Evolutionary conservation across 2,888 invertebrate species (phyloP).

Genomic region (Antheraea assamensis): DNA sequence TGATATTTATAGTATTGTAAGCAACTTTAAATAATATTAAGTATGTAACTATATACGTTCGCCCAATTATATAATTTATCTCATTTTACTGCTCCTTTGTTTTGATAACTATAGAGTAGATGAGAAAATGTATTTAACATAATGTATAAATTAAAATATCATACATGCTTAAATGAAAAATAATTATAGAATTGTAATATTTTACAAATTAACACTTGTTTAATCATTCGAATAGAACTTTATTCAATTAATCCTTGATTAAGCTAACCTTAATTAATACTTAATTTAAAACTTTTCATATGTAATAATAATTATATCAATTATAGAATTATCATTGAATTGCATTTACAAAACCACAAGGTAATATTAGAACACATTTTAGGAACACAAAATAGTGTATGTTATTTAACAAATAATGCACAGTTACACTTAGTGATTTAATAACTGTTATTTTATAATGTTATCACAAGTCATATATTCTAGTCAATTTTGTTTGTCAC

Average conservation of each 20-base stretch:
- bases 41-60: background rate
- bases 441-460: conserved; percentile 26
- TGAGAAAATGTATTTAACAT: background rate
- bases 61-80: background rate
- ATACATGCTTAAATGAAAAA: background rate
- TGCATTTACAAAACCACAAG: conserved; percentile 17
- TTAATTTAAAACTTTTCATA: conserved; percentile 21
- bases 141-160: background rate
- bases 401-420: conserved; percentile 39
- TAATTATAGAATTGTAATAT: background rate
- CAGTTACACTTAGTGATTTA: conserved; percentile 22
- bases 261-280: conserved; percentile 22
- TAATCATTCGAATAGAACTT: conserved; percentile 12
- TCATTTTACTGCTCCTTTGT: background rate
- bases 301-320: conserved; percentile 7
- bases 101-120: background rate
- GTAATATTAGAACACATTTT: conserved; percentile 27
- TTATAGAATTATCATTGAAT: conserved; percentile 10
- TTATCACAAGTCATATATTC: conserved; percentile 36
- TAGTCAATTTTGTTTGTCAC: conserved; percentile 30
- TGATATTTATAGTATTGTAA: conserved; percentile 6
- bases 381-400: conserved; percentile 9
- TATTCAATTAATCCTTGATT: conserved; percentile 21
- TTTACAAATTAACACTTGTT: conserved; percentile 15
- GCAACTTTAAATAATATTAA: background rate